Evolutionary conservation across 2,797 vertebrate genomes (phyloP), one percentile per base, ranked within the genome.

Genomic region (Pelochelys cantorii): DNA sequence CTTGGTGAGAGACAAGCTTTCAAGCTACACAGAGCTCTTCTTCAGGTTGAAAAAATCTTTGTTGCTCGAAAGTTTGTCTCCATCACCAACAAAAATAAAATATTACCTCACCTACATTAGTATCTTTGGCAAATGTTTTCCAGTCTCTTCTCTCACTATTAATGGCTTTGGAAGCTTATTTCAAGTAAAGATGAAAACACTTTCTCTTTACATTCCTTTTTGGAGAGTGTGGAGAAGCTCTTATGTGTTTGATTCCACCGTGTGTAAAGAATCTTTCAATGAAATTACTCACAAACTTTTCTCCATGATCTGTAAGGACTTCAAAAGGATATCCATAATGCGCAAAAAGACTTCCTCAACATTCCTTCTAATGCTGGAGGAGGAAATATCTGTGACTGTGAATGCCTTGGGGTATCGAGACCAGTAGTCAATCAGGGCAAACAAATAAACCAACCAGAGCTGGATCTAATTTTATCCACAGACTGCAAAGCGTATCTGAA

Each of bases 101-200:
- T 20, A 20, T 34, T 68, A 37, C 11, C 10, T 71, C 18, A 71
- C 18, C 17, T n/a, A 71, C 18, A 5, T 20, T 20, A 37, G n/a
- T 71, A 71, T 37, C n/a, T 71, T 71, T 71, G n/a, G 65, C 65
- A 71, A 37, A n/a, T 37, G n/a, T 71, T 71, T 71, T 71, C 18
- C 83, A 80, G 23, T 54, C 60, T 85, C 34, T 94, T 84, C 79
- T 34, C 89, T 91, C 53, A 56, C 90, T 92, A 59, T 65, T 78
- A 7, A 27, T 8, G 81, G 27, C 59, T 95, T 95, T 92, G 79
- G 91, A 90, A 84, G 3, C 23, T 93, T 88, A 6, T 75, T 95
- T 91, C 7, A 42, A 91, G n/a, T 5, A 88, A 87, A 82, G 31
- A 92, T 87, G 89, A 85, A 87, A 94, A 89, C 18, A 93, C 5